These are phyloP conservation scores for Drosophila arizonae DNA, from an alignment of 1,140 invertebrate species.

Conservation along the genomic window DNA sequence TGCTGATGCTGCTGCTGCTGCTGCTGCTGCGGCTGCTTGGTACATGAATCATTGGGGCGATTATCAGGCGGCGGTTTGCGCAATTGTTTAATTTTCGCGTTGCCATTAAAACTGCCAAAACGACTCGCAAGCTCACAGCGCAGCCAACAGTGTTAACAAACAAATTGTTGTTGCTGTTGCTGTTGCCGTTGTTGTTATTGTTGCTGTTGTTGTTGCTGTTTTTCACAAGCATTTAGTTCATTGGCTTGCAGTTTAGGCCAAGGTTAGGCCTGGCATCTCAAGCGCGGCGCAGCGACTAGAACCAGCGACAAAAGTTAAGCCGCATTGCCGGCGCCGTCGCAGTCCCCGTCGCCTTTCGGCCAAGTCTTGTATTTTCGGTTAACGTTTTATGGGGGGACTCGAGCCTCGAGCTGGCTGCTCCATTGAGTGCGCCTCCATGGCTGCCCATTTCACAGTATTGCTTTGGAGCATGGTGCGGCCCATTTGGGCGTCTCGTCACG, in stretches of 20 bases:
- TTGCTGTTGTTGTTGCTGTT: slow-evolving; percentile 49
- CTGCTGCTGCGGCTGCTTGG: slow-evolving; percentile 16
- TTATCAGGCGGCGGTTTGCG: slow-evolving; percentile 68
- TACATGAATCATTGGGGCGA: slow-evolving; percentile 67
- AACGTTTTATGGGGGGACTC: slow-evolving; percentile 13
- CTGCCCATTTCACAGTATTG: slow-evolving; percentile 48
- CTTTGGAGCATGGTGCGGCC: slow-evolving; percentile 52
- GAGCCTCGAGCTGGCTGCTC: slow-evolving; percentile 33
- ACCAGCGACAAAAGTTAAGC: slow-evolving; percentile 48
- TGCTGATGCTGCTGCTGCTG: not conserved
- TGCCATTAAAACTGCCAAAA: slow-evolving; percentile 60
- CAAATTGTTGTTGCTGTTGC: slow-evolving; percentile 30
- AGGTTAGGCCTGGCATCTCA: slow-evolving; percentile 71
- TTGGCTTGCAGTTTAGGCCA: slow-evolving; percentile 79
- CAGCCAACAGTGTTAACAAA: slow-evolving; percentile 60
- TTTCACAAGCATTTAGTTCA: slow-evolving; percentile 81
- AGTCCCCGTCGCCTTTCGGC: slow-evolving; percentile 34
- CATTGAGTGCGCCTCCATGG: slow-evolving; percentile 25
- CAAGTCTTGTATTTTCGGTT: slow-evolving; percentile 9
- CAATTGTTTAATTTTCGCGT: slow-evolving; percentile 80
- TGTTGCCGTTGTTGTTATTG: slow-evolving; percentile 21
- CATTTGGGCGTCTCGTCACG: slow-evolving; percentile 80
- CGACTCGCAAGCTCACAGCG: slow-evolving; percentile 24
- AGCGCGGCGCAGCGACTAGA: slow-evolving; percentile 54
- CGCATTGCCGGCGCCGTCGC: slow-evolving; percentile 38